Percentiles rank a stretch among this genome's conserved stretches.
Conservation (phyloP, 1,140 invertebrate genomes). For the Eulimnadia texana region DNA sequence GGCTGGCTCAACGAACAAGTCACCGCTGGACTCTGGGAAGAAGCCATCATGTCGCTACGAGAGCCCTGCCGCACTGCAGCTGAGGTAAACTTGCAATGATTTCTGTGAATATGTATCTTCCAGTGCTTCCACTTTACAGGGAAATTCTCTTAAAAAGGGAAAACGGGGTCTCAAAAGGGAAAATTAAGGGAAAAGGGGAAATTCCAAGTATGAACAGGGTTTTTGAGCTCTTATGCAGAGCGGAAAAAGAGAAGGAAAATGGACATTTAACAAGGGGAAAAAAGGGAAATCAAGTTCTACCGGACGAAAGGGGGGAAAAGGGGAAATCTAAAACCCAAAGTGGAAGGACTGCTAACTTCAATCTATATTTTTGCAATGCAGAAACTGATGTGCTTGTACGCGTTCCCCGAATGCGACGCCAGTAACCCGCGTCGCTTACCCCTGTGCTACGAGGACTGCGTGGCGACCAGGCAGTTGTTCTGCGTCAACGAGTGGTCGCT, state of each 20-base stretch:
- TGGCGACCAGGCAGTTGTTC: conserved; percentile 72
- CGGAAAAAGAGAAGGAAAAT: no score
- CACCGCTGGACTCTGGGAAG: conserved; percentile 61
- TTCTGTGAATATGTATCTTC: conserved; percentile 82
- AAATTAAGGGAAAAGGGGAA: no score
- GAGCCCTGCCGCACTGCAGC: conserved; percentile 72
- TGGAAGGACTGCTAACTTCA: no score
- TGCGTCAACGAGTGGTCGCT: conserved; percentile 86
- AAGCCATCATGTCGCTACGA: conserved; percentile 58
- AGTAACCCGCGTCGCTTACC: conserved; percentile 40
- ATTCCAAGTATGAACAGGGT: no score
- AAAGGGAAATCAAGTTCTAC: no score
- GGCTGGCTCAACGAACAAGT: conserved; percentile 72
- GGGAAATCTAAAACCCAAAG: no score
- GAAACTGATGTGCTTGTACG: conserved; percentile 77
- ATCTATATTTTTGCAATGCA: conserved; percentile 25
- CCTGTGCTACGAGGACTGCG: conserved; percentile 75
- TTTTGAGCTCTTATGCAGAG: no score
- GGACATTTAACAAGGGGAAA: no score
- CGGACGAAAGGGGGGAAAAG: no score
- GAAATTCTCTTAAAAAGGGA: no score
- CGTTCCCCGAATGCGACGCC: conserved; percentile 70
- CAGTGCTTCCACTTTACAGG: conserved; percentile 70
- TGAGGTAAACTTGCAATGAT: conserved; percentile 52
- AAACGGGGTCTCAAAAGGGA: no score